Conservation (phyloP, 2,113 vertebrate species). For the Aegotheles bennettii region DNA sequence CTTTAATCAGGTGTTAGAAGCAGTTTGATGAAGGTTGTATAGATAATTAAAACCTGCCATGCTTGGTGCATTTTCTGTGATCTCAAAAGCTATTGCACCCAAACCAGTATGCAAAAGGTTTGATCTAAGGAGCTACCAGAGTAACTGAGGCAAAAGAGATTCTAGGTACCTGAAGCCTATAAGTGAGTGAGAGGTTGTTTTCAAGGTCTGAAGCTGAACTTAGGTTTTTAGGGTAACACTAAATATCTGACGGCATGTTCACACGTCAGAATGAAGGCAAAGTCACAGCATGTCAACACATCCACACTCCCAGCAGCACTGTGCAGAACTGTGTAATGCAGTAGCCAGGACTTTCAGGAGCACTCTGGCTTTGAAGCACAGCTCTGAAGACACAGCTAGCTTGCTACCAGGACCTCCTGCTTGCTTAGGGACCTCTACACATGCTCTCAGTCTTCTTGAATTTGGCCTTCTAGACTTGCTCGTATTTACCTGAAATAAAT, state of each 20-base stretch:
- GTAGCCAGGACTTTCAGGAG: not conserved
- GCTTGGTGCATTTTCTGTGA: not conserved
- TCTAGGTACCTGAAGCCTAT: not conserved
- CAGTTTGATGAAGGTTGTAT: not conserved
- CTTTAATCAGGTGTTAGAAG: not conserved
- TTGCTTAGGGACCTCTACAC: not conserved
- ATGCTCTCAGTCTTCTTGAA: not conserved
- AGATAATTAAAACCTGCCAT: not conserved
- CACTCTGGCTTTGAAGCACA: not conserved
- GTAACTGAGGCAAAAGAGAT: not conserved
- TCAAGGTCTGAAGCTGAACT: not conserved
- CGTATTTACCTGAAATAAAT: not conserved
- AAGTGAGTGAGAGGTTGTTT: not conserved
- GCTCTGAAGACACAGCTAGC: not conserved
- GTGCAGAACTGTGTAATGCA: not conserved
- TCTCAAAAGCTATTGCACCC: not conserved
- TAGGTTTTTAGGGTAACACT: not conserved
- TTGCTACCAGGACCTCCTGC: not conserved
- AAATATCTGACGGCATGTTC: not conserved
- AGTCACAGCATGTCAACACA: not conserved
- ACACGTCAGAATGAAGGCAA: not conserved
- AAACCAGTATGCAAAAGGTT: not conserved
- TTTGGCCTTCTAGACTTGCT: not conserved
- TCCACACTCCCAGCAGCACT: not conserved
- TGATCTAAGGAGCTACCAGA: not conserved